A percentile compares a stretch with the other conserved stretches of the same genome.
These are phyloP conservation scores for Aix galericulata DNA, from an alignment of 2,113 vertebrate species.

Conservation along the genomic window DNA sequence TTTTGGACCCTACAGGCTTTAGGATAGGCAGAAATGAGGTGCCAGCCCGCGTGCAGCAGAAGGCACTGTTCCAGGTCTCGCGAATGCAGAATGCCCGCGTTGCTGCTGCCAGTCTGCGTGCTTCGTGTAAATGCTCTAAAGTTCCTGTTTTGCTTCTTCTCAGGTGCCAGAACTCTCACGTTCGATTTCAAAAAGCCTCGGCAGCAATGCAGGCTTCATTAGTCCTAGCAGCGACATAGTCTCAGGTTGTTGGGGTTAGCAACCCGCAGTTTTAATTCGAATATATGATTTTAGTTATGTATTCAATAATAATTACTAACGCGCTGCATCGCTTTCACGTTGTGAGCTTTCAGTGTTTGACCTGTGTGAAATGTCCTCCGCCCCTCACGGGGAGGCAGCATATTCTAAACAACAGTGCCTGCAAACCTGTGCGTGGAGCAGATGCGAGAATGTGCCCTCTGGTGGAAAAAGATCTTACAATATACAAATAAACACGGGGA, in stretches of 20 bases:
- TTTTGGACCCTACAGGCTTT: too few species aligned
- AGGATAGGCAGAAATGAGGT: fast-evolving
- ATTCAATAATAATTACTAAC: neutral
- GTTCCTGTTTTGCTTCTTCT: neutral
- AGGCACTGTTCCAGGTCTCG: neutral
- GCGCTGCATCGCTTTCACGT: fast-evolving
- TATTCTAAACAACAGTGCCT: neutral
- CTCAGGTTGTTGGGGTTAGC: neutral
- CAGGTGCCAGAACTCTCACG: neutral
- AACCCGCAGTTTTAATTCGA: neutral
- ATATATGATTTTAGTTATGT: neutral
- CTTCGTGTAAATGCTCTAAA: neutral
- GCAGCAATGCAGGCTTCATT: neutral
- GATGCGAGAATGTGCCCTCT: neutral
- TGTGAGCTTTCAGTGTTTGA: neutral
- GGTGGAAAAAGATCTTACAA: neutral
- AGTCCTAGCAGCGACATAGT: neutral
- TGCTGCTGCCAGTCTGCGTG: neutral
- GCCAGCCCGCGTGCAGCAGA: neutral
- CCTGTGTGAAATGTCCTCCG: neutral
- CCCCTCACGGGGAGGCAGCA: neutral
- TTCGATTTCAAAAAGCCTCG: neutral
- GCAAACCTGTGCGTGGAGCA: fast-evolving
- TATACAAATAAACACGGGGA: neutral
- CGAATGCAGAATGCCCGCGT: too few species aligned